phyloP scores from a whole-genome alignment of 2,888 invertebrate species.

The Apotomis turbidana region DNA sequence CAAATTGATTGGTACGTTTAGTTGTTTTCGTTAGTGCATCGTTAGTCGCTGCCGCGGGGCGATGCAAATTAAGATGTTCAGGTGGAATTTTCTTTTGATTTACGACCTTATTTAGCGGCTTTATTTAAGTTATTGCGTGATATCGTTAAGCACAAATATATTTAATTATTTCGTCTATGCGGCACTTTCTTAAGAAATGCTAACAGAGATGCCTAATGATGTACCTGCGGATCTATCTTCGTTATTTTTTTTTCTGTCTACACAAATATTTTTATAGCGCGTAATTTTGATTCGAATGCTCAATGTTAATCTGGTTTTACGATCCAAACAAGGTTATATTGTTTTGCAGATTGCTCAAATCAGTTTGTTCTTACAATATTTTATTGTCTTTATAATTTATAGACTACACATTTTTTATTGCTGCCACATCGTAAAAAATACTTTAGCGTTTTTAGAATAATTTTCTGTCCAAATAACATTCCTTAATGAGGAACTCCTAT shows the following conservation, averaged over 20 bases:
- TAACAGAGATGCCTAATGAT: background rate
- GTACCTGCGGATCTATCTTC: background rate
- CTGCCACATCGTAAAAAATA: slow-evolving; percentile 58
- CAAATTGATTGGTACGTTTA: slow-evolving; percentile 75
- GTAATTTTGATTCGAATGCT: slow-evolving; percentile 48
- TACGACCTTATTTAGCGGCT: slow-evolving; percentile 66
- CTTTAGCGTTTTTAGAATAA: slow-evolving; percentile 53
- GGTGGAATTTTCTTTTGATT: slow-evolving; percentile 71
- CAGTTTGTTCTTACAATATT: slow-evolving; percentile 57
- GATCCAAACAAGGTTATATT: slow-evolving; percentile 57
- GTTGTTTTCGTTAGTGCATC: slow-evolving; percentile 75
- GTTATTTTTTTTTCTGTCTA: slow-evolving; percentile 9
- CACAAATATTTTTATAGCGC: slow-evolving; percentile 19
- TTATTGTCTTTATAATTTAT: slow-evolving; percentile 68
- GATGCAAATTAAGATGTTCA: slow-evolving; percentile 79
- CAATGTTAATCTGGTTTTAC: slow-evolving; percentile 52
- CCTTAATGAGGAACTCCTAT: slow-evolving; percentile 54
- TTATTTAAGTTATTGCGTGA: slow-evolving; percentile 33
- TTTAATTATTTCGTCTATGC: slow-evolving; percentile 1
- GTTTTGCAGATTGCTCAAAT: slow-evolving; percentile 57
- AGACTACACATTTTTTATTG: slow-evolving; percentile 58
- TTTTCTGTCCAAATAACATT: slow-evolving; percentile 50
- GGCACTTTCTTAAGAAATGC: slow-evolving; percentile 14
- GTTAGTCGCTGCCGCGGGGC: slow-evolving; percentile 71
- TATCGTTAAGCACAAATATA: slow-evolving; percentile 18